A percentile compares a stretch with the other conserved stretches of the same genome.
Evolutionary conservation across 2,797 vertebrate species (phyloP).

Genomic region (Eptatretus atami): DNA sequence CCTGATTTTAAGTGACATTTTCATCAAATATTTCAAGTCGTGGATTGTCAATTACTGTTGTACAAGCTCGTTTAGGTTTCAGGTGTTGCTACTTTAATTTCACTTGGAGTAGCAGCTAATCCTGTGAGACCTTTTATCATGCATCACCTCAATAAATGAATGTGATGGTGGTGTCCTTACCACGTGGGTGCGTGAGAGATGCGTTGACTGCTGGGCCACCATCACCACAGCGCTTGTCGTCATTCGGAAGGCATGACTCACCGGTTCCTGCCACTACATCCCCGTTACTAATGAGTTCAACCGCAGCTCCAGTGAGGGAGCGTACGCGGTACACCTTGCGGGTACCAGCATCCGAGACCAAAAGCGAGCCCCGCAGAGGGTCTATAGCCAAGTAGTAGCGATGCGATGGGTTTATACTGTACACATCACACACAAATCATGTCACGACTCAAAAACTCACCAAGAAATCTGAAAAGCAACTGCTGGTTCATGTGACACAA

Average conservation of each 20-base stretch:
- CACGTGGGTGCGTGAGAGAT: slow-evolving; percentile 76
- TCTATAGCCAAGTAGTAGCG: slow-evolving; percentile 86
- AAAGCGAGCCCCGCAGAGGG: slow-evolving; percentile 44
- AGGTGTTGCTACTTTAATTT: no score
- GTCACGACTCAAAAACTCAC: no score
- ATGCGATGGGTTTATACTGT: slow-evolving; percentile 71
- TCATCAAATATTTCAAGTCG: no score
- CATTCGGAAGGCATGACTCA: slow-evolving; percentile 84
- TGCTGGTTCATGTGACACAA: no score
- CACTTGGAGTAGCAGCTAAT: no score
- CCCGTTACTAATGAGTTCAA: slow-evolving; percentile 54
- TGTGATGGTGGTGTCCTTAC: slow-evolving; percentile 15
- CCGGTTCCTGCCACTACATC: slow-evolving; percentile 75
- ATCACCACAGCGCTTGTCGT: slow-evolving; percentile 71
- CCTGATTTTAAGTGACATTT: no score
- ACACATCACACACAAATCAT: slow-evolving; percentile 12
- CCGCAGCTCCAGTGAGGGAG: slow-evolving; percentile 41
- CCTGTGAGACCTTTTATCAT: no score
- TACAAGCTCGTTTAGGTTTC: no score
- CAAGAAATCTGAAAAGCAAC: no score
- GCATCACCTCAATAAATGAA: no score
- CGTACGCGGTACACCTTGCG: slow-evolving; percentile 70
- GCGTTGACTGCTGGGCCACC: slow-evolving; percentile 76
- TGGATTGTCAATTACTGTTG: no score
- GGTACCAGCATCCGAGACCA: slow-evolving; percentile 82